These are phyloP conservation scores for Mesorhabditis belari DNA, from an alignment of 2,888 invertebrate species.

Conservation along the genomic window DNA sequence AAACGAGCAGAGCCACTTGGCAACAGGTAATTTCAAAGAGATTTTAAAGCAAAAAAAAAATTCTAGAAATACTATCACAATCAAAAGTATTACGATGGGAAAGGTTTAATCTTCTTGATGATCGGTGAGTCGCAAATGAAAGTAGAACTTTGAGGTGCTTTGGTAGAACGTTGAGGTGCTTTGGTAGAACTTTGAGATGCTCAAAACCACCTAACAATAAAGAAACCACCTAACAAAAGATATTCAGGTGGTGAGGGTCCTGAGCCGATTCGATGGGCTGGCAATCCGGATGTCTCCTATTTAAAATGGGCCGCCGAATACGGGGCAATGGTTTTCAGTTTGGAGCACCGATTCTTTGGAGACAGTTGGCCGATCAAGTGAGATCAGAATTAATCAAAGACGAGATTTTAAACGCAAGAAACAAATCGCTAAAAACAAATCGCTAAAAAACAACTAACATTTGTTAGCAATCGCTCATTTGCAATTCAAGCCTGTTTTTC, in stretches of 20 bases:
- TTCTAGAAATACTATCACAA: conserved; percentile 36
- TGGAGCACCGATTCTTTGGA: conserved; percentile 38
- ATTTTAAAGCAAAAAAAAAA: neutral
- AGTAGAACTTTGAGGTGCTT: no score
- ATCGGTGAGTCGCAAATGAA: conserved; percentile 39
- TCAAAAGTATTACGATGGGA: conserved; percentile 15
- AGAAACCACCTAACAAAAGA: neutral
- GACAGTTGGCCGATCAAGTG: conserved; percentile 27
- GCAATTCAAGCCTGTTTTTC: no score
- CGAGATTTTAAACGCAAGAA: no score
- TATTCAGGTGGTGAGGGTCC: conserved; percentile 26
- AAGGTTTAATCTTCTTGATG: conserved; percentile 36
- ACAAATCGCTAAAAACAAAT: no score
- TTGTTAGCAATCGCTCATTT: neutral
- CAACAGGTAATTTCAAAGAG: conserved; percentile 13
- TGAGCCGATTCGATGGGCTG: conserved; percentile 25
- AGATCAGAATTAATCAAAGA: no score
- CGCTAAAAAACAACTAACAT: no score
- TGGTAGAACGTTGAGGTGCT: no score
- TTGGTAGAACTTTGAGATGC: no score
- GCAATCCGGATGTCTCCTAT: conserved; percentile 15
- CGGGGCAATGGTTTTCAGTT: conserved; percentile 30
- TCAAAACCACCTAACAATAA: neutral
- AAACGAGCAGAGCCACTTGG: conserved; percentile 27
- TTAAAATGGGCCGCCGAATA: conserved; percentile 28